Evolutionary conservation across 2,888 invertebrate species (phyloP).

Genomic region (Lasioglossum malachurum): DNA sequence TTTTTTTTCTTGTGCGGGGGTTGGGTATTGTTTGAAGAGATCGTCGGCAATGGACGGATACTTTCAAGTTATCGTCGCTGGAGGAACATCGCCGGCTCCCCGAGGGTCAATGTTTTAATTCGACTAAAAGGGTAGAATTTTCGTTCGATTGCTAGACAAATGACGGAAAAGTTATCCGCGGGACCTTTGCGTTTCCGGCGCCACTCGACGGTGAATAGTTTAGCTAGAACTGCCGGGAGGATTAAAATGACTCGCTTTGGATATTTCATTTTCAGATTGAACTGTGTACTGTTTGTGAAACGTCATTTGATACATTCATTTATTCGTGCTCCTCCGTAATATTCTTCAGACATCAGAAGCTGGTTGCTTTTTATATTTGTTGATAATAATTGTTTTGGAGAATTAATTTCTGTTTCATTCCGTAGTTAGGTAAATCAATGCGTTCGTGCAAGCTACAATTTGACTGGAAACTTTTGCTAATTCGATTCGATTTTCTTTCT

Average conservation of each 20-base stretch:
- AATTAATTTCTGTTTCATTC: neutral
- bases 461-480: neutral
- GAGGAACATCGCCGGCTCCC: neutral
- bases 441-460: neutral
- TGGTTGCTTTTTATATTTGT: neutral
- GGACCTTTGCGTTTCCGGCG: neutral
- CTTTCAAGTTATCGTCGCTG: neutral
- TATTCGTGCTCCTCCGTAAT: neutral
- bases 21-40: neutral
- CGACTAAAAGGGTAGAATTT: neutral
- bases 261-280: neutral
- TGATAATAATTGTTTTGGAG: no score
- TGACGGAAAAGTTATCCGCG: slow-evolving; percentile 54
- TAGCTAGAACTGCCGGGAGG: neutral
- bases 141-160: neutral
- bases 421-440: neutral
- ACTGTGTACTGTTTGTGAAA: neutral
- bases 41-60: neutral
- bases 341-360: neutral
- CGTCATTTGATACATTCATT: neutral
- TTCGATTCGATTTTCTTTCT: neutral
- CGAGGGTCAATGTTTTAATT: slow-evolving; percentile 2
- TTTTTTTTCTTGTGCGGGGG: neutral
- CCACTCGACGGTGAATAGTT: neutral
- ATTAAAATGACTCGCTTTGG: neutral